Evolutionary conservation across 2,113 vertebrate genomes (phyloP).

Genomic region (Crypturellus undulatus): DNA sequence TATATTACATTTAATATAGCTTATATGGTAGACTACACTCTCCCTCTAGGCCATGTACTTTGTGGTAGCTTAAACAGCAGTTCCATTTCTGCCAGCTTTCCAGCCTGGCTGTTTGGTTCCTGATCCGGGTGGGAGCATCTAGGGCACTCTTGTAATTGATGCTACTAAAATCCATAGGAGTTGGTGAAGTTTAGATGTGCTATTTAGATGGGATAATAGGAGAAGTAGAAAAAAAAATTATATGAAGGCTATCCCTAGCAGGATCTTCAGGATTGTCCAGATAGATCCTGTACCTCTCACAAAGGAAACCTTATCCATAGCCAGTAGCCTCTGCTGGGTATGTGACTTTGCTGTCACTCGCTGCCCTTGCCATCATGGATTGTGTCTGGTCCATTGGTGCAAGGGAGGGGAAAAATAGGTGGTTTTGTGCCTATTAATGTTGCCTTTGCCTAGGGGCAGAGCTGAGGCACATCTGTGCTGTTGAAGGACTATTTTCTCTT

Average conservation of each 20-base stretch:
- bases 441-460: neutral
- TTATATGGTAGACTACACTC: neutral
- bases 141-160: neutral
- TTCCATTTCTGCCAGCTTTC: neutral
- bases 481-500: neutral
- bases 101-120: neutral
- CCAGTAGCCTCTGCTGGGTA: neutral
- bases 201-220: neutral
- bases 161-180: neutral
- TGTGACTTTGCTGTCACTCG: fast-evolving
- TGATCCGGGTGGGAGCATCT: neutral
- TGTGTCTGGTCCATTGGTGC: neutral
- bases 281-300: too few relatives aligned
- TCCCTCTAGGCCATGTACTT: neutral
- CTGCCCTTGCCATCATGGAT: neutral
- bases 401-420: neutral
- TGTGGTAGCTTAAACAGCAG: neutral
- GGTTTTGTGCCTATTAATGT: neutral
- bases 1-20: neutral
- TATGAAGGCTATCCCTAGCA: constrained; percentile 7
- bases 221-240: neutral
- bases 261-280: neutral
- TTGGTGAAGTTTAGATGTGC: neutral
- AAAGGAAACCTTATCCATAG: too few relatives aligned
- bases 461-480: neutral